Evolutionary conservation across 2,113 vertebrate species (phyloP).

Genomic region (Tapirus terrestris): DNA sequence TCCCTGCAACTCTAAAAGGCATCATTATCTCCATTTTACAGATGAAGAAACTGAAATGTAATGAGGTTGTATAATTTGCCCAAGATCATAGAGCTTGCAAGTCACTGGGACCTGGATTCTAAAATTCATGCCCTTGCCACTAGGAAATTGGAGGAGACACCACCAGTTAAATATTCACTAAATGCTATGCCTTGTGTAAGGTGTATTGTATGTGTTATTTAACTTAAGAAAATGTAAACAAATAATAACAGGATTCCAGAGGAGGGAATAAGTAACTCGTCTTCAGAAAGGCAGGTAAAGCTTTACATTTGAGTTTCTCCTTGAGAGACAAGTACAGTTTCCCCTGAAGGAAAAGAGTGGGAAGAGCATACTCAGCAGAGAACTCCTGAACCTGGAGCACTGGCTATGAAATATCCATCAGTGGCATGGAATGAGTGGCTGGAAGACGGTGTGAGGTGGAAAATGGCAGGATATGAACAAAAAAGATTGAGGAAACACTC

Average conservation of each 20-base stretch:
- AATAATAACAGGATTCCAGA: background rate
- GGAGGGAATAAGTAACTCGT: background rate
- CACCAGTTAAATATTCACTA: background rate
- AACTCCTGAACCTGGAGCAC: background rate
- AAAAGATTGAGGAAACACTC: background rate
- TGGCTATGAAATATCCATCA: background rate
- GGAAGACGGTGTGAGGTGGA: background rate
- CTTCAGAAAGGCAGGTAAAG: background rate
- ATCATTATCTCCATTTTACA: background rate
- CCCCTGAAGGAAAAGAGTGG: background rate
- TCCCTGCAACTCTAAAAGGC: background rate
- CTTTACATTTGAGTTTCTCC: background rate
- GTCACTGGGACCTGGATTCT: background rate
- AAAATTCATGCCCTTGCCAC: background rate
- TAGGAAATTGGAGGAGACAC: background rate
- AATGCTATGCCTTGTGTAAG: background rate
- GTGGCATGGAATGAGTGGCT: no score
- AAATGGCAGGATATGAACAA: background rate
- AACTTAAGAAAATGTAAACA: background rate
- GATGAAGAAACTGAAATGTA: background rate
- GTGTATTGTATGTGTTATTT: background rate
- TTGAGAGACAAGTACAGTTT: background rate
- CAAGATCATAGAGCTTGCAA: background rate
- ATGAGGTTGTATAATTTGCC: background rate
- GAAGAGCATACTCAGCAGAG: background rate